Conservation (phyloP, 2,113 vertebrate genomes). For the Isichthys henryi region DNA sequence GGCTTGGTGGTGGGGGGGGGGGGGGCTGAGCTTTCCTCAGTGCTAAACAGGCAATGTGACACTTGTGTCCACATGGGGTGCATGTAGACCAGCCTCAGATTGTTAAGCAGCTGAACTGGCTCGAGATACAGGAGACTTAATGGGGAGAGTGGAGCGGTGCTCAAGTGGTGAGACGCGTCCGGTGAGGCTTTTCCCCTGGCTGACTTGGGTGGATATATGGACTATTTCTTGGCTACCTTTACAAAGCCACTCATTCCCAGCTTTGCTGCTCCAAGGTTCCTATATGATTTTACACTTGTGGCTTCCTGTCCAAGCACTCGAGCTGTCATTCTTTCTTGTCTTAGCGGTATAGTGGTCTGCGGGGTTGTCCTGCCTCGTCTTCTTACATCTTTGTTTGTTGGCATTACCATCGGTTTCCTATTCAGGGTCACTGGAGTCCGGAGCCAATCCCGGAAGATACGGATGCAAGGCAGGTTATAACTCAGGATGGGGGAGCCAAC, state of each 20-base stretch:
- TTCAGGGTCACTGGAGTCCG: background rate
- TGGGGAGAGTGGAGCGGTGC: background rate
- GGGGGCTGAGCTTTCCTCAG: background rate
- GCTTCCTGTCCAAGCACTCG: background rate
- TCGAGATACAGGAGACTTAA: background rate
- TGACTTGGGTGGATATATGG: background rate
- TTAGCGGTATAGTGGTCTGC: background rate
- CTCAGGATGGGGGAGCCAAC: too few species aligned
- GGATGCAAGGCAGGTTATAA: background rate
- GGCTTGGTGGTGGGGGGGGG: conserved; percentile 39
- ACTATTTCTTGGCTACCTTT: background rate
- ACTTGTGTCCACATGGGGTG: background rate
- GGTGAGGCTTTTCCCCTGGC: background rate
- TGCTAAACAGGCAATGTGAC: background rate
- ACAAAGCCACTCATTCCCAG: background rate
- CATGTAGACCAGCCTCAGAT: background rate
- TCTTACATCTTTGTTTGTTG: background rate
- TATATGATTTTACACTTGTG: background rate
- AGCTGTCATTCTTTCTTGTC: background rate
- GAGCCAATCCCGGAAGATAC: background rate
- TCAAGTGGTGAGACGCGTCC: background rate
- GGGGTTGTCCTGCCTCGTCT: background rate
- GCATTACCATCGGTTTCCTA: background rate
- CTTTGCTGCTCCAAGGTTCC: background rate
- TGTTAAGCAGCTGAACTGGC: background rate